phyloP scores from a whole-genome alignment of 2,113 vertebrate species.

The Calypte anna region DNA sequence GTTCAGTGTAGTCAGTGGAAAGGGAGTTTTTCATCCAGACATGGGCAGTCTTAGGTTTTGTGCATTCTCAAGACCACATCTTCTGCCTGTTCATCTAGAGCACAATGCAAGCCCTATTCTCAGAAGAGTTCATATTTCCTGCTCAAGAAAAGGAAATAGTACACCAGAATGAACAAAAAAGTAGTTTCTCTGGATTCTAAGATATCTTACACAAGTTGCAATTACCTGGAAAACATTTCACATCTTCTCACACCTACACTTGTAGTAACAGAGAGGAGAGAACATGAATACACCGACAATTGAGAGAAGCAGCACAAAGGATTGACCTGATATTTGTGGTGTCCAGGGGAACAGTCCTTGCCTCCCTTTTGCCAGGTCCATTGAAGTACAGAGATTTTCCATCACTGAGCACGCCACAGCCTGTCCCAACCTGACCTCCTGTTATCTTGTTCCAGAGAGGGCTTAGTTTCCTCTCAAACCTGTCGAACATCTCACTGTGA shows the following conservation, averaged over 20 bases:
- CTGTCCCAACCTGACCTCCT: slow-evolving; percentile 89
- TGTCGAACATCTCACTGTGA: slow-evolving; percentile 92
- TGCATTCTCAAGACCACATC: not conserved
- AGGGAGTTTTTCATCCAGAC: not conserved
- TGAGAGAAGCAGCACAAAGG: not conserved
- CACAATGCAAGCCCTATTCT: not conserved
- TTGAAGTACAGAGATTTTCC: slow-evolving; percentile 94
- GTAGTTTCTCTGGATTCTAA: not conserved
- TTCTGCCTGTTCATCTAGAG: not conserved
- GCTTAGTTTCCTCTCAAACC: slow-evolving; percentile 95
- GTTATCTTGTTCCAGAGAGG: slow-evolving; percentile 94
- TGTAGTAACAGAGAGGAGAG: not conserved
- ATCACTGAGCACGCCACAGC: slow-evolving; percentile 91
- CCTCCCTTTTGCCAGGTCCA: slow-evolving; percentile 91
- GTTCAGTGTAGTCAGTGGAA: not conserved
- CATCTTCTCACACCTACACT: not conserved
- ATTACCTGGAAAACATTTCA: not conserved
- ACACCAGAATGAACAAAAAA: not conserved
- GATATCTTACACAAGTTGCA: not conserved
- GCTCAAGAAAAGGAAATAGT: not conserved
- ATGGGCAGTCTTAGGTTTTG: not conserved
- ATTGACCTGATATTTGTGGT: slow-evolving; percentile 91
- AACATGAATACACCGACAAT: not conserved
- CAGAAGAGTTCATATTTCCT: not conserved
- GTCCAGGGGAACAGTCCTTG: slow-evolving; percentile 89